phyloP scores from a whole-genome alignment of 2,888 invertebrate species.

The Liopterus haemorrhoidalis region DNA sequence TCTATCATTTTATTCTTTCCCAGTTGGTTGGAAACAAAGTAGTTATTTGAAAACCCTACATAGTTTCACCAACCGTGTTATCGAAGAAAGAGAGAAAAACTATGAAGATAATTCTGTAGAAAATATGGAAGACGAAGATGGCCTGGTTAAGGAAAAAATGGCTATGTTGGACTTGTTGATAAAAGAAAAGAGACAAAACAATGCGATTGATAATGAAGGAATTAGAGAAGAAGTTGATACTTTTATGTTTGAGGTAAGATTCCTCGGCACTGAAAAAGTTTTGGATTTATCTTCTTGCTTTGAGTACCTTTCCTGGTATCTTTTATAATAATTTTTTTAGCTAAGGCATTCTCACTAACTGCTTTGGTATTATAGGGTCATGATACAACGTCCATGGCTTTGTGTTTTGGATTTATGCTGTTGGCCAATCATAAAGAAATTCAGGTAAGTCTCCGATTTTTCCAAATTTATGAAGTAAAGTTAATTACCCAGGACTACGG shows the following conservation, averaged over 20 bases:
- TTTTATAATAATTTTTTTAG: too few relatives aligned
- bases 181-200: slow-evolving; percentile 43
- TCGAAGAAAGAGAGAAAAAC: slow-evolving; percentile 1
- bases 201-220: slow-evolving; percentile 48
- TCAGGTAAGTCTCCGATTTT: too few relatives aligned
- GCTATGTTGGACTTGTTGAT: slow-evolving; percentile 12
- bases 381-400: slow-evolving; percentile 46
- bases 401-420: slow-evolving; percentile 43
- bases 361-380: slow-evolving; percentile 43
- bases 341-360: too few relatives aligned
- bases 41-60: slow-evolving; percentile 5
- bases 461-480: too few relatives aligned
- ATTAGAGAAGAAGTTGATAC: slow-evolving; percentile 59
- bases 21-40: neutral
- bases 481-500: too few relatives aligned
- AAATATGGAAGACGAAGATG: neutral
- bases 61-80: slow-evolving; percentile 1
- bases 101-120: neutral
- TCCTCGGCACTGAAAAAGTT: neutral
- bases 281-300: neutral
- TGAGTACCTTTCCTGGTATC: too few relatives aligned
- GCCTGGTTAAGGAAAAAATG: slow-evolving; percentile 1
- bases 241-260: slow-evolving; percentile 54
- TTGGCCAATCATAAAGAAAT: slow-evolving; percentile 46
- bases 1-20: neutral